A percentile compares a stretch with the other conserved stretches of the same genome.
These are phyloP conservation scores for Entomyzon cyanotis DNA, from an alignment of 2,113 vertebrate species.

Conservation along the genomic window DNA sequence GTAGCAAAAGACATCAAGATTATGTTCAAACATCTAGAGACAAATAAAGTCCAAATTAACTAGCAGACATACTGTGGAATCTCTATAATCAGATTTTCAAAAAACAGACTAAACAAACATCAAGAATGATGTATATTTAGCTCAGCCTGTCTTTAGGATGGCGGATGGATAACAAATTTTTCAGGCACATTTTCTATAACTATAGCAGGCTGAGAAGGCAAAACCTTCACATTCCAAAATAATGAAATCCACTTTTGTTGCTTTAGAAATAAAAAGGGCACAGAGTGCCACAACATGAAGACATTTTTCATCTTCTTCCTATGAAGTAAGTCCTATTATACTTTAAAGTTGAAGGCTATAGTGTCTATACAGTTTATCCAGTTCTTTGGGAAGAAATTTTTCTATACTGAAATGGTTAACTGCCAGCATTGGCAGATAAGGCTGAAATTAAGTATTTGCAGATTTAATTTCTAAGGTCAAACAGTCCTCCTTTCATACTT, in stretches of 20 bases:
- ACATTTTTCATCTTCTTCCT: background rate
- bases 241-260: background rate
- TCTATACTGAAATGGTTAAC: background rate
- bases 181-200: background rate
- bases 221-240: background rate
- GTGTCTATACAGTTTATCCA: background rate
- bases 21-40: background rate
- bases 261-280: background rate
- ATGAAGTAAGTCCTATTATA: background rate
- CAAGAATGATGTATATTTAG: background rate
- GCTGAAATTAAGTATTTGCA: background rate
- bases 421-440: background rate
- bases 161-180: background rate
- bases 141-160: background rate
- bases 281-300: background rate
- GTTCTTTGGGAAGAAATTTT: background rate
- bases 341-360: background rate
- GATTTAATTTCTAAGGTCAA: background rate
- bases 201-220: background rate
- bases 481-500: background rate
- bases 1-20: background rate
- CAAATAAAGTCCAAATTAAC: background rate
- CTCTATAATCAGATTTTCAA: conserved; percentile 10
- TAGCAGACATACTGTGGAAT: background rate
- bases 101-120: conserved; percentile 38